phyloP scores from a whole-genome alignment of 2,797 vertebrate species.

The Chelon labrosus region DNA sequence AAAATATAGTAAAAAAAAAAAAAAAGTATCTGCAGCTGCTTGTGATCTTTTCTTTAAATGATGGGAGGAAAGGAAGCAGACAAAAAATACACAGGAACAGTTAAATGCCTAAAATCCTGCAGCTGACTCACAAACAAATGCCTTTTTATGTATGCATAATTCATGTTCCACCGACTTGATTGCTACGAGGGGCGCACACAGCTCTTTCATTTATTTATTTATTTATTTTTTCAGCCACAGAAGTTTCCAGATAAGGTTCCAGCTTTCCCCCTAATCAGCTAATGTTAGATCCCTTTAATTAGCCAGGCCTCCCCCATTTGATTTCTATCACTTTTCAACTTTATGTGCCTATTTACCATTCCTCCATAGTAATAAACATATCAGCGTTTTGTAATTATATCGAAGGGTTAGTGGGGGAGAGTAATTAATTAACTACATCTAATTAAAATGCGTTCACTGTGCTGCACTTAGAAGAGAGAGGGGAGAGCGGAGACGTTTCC shows the following conservation, averaged over 20 bases:
- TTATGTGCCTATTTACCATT: slow-evolving; percentile 70
- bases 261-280: slow-evolving; percentile 65
- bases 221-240: slow-evolving; percentile 14
- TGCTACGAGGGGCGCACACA: slow-evolving; percentile 52
- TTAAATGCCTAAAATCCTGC: slow-evolving; percentile 58
- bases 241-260: slow-evolving; percentile 62
- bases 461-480: slow-evolving; percentile 21
- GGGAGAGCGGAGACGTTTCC: background rate
- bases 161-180: slow-evolving; percentile 63
- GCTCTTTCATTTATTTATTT: slow-evolving; percentile 36
- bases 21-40: slow-evolving; percentile 56
- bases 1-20: background rate
- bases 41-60: slow-evolving; percentile 59
- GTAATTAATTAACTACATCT: slow-evolving; percentile 67
- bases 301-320: slow-evolving; percentile 58
- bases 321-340: slow-evolving; percentile 71
- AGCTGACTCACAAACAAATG: slow-evolving; percentile 65
- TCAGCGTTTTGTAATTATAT: slow-evolving; percentile 69
- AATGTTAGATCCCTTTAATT: slow-evolving; percentile 74
- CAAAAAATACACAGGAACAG: slow-evolving; percentile 11
- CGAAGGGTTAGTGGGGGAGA: slow-evolving; percentile 42
- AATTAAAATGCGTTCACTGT: slow-evolving; percentile 62
- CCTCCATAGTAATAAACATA: slow-evolving; percentile 64
- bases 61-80: background rate
- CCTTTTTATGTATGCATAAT: slow-evolving; percentile 69